Conservation (phyloP, 2,888 invertebrate species). For the Megalurothrips usitatus region DNA sequence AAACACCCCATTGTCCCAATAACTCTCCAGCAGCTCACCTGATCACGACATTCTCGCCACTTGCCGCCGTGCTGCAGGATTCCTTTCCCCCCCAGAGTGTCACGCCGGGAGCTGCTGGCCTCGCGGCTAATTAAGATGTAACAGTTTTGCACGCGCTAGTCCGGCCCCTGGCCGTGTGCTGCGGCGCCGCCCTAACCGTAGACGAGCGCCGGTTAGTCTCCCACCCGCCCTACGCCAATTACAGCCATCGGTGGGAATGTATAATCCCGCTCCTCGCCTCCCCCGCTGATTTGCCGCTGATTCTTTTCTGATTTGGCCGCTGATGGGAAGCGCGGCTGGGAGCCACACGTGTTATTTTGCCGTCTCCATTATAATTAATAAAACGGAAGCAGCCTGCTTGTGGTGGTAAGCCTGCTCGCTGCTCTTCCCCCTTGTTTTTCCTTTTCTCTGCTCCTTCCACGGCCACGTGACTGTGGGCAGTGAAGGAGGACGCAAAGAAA, state of each 20-base stretch:
- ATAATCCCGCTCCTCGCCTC: not conserved
- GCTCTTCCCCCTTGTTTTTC: too few species aligned
- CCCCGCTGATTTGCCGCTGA: slow-evolving; percentile 18
- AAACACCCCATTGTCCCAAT: too few species aligned
- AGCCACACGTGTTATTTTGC: slow-evolving; percentile 22
- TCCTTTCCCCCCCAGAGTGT: too few species aligned
- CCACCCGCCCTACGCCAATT: not conserved
- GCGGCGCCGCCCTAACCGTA: not conserved
- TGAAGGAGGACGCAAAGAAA: too few species aligned
- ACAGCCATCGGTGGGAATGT: slow-evolving; percentile 11
- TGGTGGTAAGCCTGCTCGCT: not conserved
- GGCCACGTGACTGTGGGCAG: too few species aligned
- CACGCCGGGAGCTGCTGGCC: not conserved
- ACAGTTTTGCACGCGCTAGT: not conserved
- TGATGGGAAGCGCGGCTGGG: slow-evolving; percentile 4
- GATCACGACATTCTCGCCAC: too few species aligned
- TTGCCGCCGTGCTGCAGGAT: too few species aligned
- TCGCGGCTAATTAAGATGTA: slow-evolving; percentile 1
- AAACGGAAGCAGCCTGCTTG: slow-evolving; percentile 6
- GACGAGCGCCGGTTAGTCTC: not conserved
- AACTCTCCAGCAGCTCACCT: too few species aligned
- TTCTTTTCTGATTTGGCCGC: slow-evolving; percentile 20
- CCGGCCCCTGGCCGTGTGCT: not conserved
- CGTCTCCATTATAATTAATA: slow-evolving; percentile 27
- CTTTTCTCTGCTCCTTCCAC: too few species aligned